Percentiles rank a stretch among this genome's conserved stretches.
These are phyloP conservation scores for Phoronis australis DNA, from an alignment of 2,888 invertebrate species.

Conservation along the genomic window DNA sequence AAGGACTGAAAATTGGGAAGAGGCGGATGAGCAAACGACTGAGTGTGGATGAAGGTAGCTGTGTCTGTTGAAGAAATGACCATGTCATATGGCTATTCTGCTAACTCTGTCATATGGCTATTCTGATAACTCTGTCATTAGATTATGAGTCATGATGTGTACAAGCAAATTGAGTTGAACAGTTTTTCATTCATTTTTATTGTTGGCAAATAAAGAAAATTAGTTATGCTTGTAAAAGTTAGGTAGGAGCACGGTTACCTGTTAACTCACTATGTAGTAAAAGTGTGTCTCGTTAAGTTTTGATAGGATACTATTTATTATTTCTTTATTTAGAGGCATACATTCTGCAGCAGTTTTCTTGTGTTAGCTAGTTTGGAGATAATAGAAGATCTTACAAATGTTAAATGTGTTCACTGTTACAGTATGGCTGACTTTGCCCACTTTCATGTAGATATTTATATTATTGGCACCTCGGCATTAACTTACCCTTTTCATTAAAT, in stretches of 20 bases:
- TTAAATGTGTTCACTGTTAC: no score
- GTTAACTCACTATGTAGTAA: background rate
- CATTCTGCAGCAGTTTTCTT: no score
- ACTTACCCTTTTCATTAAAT: no score
- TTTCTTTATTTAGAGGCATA: no score
- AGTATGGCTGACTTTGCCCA: no score
- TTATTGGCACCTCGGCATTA: no score
- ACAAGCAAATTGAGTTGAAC: background rate
- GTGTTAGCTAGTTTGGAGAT: no score
- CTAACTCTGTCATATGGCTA: background rate
- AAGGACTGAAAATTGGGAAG: conserved; percentile 64
- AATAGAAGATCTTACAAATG: no score
- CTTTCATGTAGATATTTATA: no score
- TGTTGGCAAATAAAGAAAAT: background rate
- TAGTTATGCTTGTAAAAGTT: background rate
- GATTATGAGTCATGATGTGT: background rate
- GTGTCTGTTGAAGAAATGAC: no score
- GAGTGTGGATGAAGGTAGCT: conserved; percentile 64
- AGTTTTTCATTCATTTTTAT: background rate
- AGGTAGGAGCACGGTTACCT: no score
- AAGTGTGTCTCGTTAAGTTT: background rate
- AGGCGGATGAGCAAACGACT: conserved; percentile 74
- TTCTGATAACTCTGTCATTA: background rate
- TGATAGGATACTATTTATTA: no score
- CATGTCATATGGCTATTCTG: background rate